Evolutionary conservation across 2,888 invertebrate genomes (phyloP).

Genomic region (Lasioglossum malachurum): DNA sequence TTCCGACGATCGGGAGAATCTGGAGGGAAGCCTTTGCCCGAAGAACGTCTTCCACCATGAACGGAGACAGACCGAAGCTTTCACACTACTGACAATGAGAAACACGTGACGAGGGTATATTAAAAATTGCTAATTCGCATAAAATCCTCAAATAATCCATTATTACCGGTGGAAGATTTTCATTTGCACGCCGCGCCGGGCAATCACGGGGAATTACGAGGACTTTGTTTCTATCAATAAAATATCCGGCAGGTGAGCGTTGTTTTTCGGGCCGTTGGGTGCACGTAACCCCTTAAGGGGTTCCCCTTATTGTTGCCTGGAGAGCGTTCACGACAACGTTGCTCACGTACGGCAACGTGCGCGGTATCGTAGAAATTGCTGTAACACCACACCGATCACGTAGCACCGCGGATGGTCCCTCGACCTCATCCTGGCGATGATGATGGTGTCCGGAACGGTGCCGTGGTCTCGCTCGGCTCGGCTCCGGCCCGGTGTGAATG

Average conservation of each 20-base stretch:
- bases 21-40: too few species aligned
- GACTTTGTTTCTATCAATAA: conserved; percentile 18
- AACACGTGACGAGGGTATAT: not conserved
- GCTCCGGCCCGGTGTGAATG: conserved; percentile 63
- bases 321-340: conserved; percentile 64
- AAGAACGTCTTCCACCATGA: not conserved
- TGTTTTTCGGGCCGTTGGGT: conserved; percentile 5
- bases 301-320: conserved; percentile 48
- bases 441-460: conserved; percentile 57
- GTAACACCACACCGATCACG: conserved; percentile 76
- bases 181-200: not conserved
- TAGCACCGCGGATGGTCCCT: conserved; percentile 68
- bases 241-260: not conserved
- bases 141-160: not conserved
- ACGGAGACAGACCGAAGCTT: not conserved
- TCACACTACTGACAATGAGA: not conserved
- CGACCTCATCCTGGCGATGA: conserved; percentile 67
- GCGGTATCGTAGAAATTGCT: conserved; percentile 74
- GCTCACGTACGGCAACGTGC: conserved; percentile 71
- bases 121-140: not conserved
- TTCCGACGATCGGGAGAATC: not conserved
- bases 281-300: conserved; percentile 22
- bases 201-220: not conserved
- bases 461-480: conserved; percentile 21
- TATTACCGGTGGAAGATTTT: not conserved